Conservation (phyloP, 2,888 invertebrate species). For the Ochlodes sylvanus region DNA sequence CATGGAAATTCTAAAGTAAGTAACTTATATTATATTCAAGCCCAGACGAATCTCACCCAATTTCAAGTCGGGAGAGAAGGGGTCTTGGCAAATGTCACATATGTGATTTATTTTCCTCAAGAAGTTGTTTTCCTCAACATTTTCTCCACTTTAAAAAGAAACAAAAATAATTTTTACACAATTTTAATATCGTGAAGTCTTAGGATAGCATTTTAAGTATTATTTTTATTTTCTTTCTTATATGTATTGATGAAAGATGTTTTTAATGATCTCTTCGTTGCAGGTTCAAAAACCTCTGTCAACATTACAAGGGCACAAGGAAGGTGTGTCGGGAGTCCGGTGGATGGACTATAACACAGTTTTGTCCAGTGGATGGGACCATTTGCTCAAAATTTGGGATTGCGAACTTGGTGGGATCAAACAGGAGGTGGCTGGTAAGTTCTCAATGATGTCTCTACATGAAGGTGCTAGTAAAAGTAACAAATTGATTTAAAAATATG, state of each 20-base stretch:
- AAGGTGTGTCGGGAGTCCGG: conserved; percentile 92
- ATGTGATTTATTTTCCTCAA: no score
- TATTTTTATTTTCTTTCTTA: no score
- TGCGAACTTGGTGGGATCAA: conserved; percentile 93
- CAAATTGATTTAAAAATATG: background rate
- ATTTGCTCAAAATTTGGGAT: conserved; percentile 97
- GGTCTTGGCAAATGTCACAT: no score
- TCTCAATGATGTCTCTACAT: background rate
- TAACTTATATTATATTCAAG: no score
- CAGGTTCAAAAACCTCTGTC: conserved; percentile 89
- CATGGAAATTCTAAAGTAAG: conserved; percentile 85
- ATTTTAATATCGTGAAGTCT: no score
- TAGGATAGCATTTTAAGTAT: no score
- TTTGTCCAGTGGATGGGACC: conserved; percentile 97
- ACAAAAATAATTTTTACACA: no score
- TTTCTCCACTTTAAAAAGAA: no score
- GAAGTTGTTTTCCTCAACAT: no score
- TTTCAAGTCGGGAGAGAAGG: no score
- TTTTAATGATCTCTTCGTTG: background rate
- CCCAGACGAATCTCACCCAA: no score
- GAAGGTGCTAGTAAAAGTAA: background rate
- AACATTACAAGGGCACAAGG: conserved; percentile 96
- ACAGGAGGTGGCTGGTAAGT: conserved; percentile 88
- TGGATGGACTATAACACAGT: conserved; percentile 94
- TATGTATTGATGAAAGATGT: no score